A percentile compares a stretch with the other conserved stretches of the same genome.
Evolutionary conservation across 2,113 vertebrate species (phyloP).

Genomic region (Cavia aperea): DNA sequence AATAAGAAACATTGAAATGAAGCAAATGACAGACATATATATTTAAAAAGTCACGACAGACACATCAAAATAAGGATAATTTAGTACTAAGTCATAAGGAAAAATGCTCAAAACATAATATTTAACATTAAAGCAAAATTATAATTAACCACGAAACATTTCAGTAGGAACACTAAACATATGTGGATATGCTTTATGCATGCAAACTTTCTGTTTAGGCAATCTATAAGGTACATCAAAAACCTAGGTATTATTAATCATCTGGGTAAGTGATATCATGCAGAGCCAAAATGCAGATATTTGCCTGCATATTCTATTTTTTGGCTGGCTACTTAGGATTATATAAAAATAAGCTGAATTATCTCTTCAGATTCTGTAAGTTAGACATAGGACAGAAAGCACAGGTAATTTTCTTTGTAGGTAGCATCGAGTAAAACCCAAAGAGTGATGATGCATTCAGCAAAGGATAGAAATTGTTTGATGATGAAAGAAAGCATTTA

Average conservation of each 20-base stretch:
- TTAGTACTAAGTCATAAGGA: conserved; percentile 38
- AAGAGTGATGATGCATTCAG: background rate
- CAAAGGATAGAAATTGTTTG: background rate
- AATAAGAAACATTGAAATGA: conserved; percentile 13
- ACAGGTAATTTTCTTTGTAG: background rate
- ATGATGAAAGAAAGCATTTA: background rate
- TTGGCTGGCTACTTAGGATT: background rate
- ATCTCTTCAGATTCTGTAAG: conserved; percentile 24
- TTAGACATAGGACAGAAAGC: background rate
- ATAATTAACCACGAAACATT: conserved; percentile 44
- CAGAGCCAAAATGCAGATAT: background rate
- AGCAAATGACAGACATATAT: conserved; percentile 55
- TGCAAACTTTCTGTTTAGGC: conserved; percentile 14
- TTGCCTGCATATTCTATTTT: background rate
- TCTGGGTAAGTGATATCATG: background rate
- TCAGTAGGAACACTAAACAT: conserved; percentile 14
- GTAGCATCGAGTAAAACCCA: background rate
- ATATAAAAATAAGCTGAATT: background rate
- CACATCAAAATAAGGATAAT: conserved; percentile 47
- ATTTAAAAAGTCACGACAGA: conserved; percentile 58
- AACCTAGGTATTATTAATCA: background rate
- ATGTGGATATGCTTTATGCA: background rate
- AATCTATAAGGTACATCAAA: background rate
- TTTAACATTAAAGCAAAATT: conserved; percentile 56
- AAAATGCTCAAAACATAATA: background rate